Conservation (phyloP, 2,888 invertebrate species). For the Phasia obesa region DNA sequence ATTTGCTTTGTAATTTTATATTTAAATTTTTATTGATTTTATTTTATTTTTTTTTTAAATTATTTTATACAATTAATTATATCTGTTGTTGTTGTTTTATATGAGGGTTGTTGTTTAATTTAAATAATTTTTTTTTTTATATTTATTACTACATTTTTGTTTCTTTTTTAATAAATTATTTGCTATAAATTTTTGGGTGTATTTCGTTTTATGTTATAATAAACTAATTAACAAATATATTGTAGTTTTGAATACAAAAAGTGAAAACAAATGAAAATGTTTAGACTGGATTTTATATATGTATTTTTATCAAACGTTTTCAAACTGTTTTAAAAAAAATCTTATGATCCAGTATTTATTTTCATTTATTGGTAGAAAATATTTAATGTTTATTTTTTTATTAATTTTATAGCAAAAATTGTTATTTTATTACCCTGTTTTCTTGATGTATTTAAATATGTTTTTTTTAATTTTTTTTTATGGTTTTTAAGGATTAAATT, state of each 20-base stretch:
- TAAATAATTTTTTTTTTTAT: conserved; percentile 28
- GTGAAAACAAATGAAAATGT: not conserved
- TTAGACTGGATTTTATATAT: not conserved
- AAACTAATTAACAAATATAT: conserved; percentile 67
- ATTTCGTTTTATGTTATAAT: conserved; percentile 41
- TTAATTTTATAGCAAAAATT: conserved; percentile 29
- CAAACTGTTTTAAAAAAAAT: not conserved
- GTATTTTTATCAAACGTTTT: not conserved
- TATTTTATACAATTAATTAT: conserved; percentile 62
- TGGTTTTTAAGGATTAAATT: conserved; percentile 15
- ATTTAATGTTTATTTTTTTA: conserved; percentile 16
- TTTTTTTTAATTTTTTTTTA: conserved; percentile 24
- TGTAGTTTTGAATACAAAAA: conserved; percentile 35
- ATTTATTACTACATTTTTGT: conserved; percentile 55
- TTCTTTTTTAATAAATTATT: conserved; percentile 55
- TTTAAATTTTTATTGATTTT: conserved; percentile 66
- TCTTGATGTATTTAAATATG: conserved; percentile 49
- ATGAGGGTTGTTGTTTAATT: conserved; percentile 21
- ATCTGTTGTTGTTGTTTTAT: conserved; percentile 41
- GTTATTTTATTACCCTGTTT: conserved; percentile 68
- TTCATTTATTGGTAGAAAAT: conserved; percentile 44
- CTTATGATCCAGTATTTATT: not conserved
- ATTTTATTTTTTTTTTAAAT: conserved; percentile 24
- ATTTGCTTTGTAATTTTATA: conserved; percentile 22
- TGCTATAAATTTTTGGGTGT: conserved; percentile 36